Evolutionary conservation across 1,140 invertebrate genomes (phyloP), one percentile per base, ranked within the genome.

Genomic region (Cherax quadricarinatus): DNA sequence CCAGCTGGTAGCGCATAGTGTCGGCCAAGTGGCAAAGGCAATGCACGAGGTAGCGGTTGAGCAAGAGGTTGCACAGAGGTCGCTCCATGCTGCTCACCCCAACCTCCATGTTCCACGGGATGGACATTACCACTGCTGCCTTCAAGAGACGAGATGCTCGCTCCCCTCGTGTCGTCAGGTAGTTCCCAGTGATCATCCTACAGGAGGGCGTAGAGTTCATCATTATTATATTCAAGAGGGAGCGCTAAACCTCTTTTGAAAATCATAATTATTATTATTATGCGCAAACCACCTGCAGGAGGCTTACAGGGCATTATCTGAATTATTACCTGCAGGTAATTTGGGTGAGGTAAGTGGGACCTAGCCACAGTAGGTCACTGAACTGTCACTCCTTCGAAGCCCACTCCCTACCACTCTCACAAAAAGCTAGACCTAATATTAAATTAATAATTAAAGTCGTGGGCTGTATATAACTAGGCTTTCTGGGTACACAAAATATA

Each of bases 41-140:
- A 87, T 95, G 94, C 51, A 97, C 97, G 85, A 98, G 95, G 95
- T 97, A 96, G 94, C 96, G 96, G 94, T 98, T 98, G 78, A 98
- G 95, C 93, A 97, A 95, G 93, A 96, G 96, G 95, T 98, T 97
- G 86, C 98, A 95, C 84, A 97, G 96, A 49, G 97, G 97, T 94
- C 96, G 96, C 94, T 98, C 97, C 89, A 98, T 96, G 94, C 96
- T 97, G 93, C 96, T 96, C 60, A 96, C 95, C 9, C 97, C 97
- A 94, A 96, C 95, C 93, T 97, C 97, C 70, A 98, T 96, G 95
- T 98, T 97, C 96, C 97, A 98, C 0, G 97, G 97, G 51, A 97
- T 97, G 6, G 98, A 98, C 78, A 98, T 96, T 21, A 97, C 96
- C 95, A 98, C 96, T 12, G 97, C 97, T 24, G 97, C 97, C 93